phyloP scores from a whole-genome alignment of 2,888 invertebrate genomes.

The Platycheirus rosarum region DNA sequence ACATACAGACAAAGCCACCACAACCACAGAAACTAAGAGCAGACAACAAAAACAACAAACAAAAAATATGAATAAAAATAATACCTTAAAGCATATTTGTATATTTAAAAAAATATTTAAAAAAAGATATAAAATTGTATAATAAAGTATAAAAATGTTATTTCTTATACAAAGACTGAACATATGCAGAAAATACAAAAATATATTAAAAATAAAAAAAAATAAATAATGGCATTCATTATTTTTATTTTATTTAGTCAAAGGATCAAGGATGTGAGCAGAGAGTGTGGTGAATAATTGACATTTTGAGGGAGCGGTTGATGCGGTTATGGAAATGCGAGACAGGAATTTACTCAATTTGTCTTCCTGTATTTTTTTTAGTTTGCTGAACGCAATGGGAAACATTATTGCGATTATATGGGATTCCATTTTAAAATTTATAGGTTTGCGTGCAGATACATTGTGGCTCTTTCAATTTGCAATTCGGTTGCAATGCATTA shows the following conservation, averaged over 20 bases:
- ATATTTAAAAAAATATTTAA: slow-evolving; percentile 44
- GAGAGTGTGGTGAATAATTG: background rate
- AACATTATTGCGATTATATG: background rate
- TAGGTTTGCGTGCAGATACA: background rate
- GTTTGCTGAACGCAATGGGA: background rate
- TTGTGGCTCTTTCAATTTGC: slow-evolving; percentile 6
- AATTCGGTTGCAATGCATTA: background rate
- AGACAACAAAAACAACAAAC: slow-evolving; percentile 64
- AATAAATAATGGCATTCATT: slow-evolving; percentile 19
- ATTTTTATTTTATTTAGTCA: slow-evolving; percentile 10
- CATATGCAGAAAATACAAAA: slow-evolving; percentile 78
- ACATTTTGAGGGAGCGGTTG: background rate
- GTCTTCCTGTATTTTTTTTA: background rate
- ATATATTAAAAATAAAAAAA: slow-evolving; percentile 55
- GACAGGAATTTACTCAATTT: background rate
- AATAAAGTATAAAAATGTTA: slow-evolving; percentile 79
- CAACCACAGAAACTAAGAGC: slow-evolving; percentile 60
- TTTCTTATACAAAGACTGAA: slow-evolving; percentile 82
- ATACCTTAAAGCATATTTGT: slow-evolving; percentile 59
- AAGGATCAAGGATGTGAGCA: background rate
- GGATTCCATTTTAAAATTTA: slow-evolving; percentile 33
- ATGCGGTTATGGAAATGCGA: slow-evolving; percentile 48
- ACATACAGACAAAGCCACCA: slow-evolving; percentile 42
- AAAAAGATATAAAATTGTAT: slow-evolving; percentile 57
- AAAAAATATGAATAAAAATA: slow-evolving; percentile 45